A percentile compares a stretch with the other conserved stretches of the same genome.
Conservation (phyloP, 1,140 invertebrate species). For the Apocrypta bakeri region DNA sequence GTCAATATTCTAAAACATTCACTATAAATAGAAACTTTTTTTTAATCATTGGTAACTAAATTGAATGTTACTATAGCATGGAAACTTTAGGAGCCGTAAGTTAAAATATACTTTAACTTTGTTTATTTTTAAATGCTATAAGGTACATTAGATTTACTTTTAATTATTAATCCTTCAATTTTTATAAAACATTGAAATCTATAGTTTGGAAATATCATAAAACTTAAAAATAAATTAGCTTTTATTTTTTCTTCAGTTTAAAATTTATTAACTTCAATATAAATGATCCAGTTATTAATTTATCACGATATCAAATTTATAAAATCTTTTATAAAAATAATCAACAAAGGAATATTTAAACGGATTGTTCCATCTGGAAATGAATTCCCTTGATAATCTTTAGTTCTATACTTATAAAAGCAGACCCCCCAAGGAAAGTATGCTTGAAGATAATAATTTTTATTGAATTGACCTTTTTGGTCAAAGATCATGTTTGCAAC, state of each 20-base stretch:
- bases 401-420: conserved; percentile 18
- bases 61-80: conserved; percentile 55
- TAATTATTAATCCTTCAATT: conserved; percentile 1
- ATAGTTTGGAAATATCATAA: not conserved
- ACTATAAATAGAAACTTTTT: conserved; percentile 29
- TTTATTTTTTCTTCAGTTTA: not conserved
- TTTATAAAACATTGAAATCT: too few relatives aligned
- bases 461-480: conserved; percentile 53
- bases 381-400: conserved; percentile 44
- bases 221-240: too few relatives aligned
- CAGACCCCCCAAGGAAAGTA: conserved; percentile 45
- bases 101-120: too few relatives aligned
- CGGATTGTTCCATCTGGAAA: conserved; percentile 44
- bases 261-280: not conserved
- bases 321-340: conserved; percentile 35
- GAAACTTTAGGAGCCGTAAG: conserved; percentile 67
- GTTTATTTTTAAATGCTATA: not conserved
- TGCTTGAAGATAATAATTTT: conserved; percentile 49
- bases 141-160: not conserved
- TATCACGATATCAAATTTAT: not conserved
- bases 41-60: conserved; percentile 32
- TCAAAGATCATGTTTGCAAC: conserved; percentile 53
- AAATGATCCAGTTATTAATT: not conserved
- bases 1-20: not conserved
- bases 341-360: conserved; percentile 35